Base-by-base conservation (phyloP, 92 coral and sea anemone species). In the Parazoanthus swiftii region DNA sequence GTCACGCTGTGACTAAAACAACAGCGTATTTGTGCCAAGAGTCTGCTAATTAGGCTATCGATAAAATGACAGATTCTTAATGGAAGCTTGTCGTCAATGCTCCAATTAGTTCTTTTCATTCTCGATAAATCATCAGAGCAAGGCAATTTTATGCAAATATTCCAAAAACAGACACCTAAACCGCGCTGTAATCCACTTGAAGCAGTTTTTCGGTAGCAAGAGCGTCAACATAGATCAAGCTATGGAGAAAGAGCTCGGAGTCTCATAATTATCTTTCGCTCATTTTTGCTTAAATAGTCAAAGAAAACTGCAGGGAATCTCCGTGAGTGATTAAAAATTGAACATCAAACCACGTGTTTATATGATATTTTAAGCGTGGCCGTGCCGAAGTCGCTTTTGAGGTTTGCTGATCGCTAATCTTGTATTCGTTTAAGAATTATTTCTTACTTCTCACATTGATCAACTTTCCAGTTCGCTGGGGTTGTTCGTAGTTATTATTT, bases 231-330 rank as follows among this genome's bases (percentile, higher is more conserved):
- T 21, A 71, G 5, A 13, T 26, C 20, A 14, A 48, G 67, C 23
- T 33, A 11, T 26, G 2, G 46, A 48, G 37, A 20, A 11, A 48
- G 67, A 29, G 18, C 18, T 71, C 3, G 79, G 44, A 26, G 42
- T 23, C 26, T 39, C 15, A 4, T 14, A 83, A 83, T 25, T 44
- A 46, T 5, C 26, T 71, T 72, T 33, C 42, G 37, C 66, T 14
- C 37, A 59, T 33, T 81, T 81, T 26, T 18, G 25, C 20, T 35
- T 16, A 46, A 67, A 43, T 63, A 16, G 66, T 26, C 74, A 21
- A 43, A 74, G 38, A 15, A 26, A 84, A 48, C 87, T 84, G 70
- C 87, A 36, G 87, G 87, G 87, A 84, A 84, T 84, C 87, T 84
- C 87, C 79, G 65, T 15, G 79, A 46, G 20, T 54, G 66, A 71